These are phyloP conservation scores for Platichthys flesus DNA, from an alignment of 2,113 vertebrate genomes.

Conservation along the genomic window DNA sequence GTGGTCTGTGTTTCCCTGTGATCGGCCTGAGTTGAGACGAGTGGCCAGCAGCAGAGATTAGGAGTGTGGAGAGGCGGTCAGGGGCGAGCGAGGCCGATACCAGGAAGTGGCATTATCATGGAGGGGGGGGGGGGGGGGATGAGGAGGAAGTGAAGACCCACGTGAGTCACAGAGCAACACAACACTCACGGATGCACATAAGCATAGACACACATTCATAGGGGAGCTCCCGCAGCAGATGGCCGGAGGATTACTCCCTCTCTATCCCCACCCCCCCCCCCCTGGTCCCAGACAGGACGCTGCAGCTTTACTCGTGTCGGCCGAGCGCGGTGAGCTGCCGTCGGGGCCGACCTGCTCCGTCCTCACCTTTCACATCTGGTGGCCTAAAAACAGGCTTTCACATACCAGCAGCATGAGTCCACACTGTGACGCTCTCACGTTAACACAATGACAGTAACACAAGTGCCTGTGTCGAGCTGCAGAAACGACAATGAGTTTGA, in stretches of 20 bases:
- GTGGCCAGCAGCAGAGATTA: too few species aligned
- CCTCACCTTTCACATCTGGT: constrained; percentile 41
- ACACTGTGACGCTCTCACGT: neutral
- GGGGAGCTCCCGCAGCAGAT: constrained; percentile 73
- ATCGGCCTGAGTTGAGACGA: too few species aligned
- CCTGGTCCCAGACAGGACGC: constrained; percentile 6
- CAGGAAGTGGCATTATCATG: constrained; percentile 19
- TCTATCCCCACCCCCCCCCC: neutral
- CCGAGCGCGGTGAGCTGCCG: constrained; percentile 24
- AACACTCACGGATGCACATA: constrained; percentile 18
- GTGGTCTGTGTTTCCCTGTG: too few species aligned
- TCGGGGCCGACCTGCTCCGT: constrained; percentile 10
- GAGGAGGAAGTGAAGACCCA: constrained; percentile 47
- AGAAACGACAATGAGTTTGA: neutral
- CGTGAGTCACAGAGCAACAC: constrained; percentile 22
- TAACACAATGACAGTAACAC: neutral
- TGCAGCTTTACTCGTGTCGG: constrained; percentile 53
- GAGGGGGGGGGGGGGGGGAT: constrained; percentile 14
- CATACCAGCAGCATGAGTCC: neutral
- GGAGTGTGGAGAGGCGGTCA: too few species aligned
- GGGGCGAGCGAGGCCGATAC: constrained; percentile 1
- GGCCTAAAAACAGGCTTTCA: constrained; percentile 31
- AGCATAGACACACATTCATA: constrained; percentile 20
- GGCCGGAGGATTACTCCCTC: constrained; percentile 75
- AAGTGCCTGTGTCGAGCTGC: neutral